A percentile compares a stretch with the other conserved stretches of the same genome.
These are phyloP conservation scores for Marmota flaviventris DNA, from an alignment of 2,113 vertebrate species.

Conservation along the genomic window DNA sequence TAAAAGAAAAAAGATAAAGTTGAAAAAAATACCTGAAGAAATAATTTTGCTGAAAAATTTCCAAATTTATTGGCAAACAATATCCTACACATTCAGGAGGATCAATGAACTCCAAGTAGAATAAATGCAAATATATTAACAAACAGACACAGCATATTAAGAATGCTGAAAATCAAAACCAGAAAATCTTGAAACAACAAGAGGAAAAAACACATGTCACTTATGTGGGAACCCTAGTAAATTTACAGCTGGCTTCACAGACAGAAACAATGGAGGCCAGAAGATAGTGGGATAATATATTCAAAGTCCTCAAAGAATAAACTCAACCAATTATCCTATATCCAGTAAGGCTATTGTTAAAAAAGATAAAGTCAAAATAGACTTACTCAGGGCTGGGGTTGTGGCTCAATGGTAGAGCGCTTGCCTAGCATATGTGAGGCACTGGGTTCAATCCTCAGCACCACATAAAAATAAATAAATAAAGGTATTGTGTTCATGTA, in stretches of 20 bases:
- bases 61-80: not conserved
- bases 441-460: no score
- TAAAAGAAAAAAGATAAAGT: not conserved
- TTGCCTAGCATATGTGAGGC: no score
- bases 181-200: not conserved
- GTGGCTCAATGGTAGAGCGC: no score
- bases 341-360: not conserved
- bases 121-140: not conserved
- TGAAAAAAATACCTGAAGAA: not conserved
- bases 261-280: not conserved
- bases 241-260: not conserved
- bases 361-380: not conserved
- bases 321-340: not conserved
- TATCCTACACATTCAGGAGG: not conserved
- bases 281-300: not conserved
- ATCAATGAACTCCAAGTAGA: not conserved
- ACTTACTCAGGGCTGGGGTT: not conserved
- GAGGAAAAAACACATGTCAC: not conserved
- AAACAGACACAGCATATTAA: not conserved
- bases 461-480: no score
- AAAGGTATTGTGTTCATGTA: no score
- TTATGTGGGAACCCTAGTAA: not conserved
- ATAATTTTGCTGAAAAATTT: not conserved
- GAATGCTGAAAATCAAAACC: not conserved
- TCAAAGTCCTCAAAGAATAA: not conserved